Base-by-base conservation (phyloP, 2,797 vertebrate genomes). In the Trematomus bernacchii region DNA sequence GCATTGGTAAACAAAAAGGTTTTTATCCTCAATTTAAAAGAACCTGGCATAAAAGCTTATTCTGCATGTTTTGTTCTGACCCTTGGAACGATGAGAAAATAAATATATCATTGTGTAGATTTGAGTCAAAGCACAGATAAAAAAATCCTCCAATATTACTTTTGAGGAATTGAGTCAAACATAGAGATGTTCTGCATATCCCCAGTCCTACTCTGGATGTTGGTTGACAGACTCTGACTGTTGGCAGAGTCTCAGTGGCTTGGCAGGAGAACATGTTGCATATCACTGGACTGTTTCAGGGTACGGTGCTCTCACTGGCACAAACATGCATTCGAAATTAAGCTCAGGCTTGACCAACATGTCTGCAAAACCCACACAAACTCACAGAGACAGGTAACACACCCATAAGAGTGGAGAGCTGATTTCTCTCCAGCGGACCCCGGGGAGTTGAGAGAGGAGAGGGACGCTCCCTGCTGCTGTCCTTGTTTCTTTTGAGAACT, bases 331-430 rank as follows among this genome's bases (percentile, higher is more conserved):
- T 61, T 21, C 67, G 66, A 76, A 66, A 85, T 44, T 27, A 70
- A 52, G 60, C 59, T 23, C 43, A n/a, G 71, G 37, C 16, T 60
- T 51, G 58, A 78, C 43, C 60, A 21, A 65, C 48, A 27, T n/a
- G 74, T 80, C 50, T 66, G 57, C 33, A 51, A 44, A 52, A 12
- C 40, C 10, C 43, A 33, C 40, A 57, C 10, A 13, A 30, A 54
- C 21, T 18, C 63, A 55, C 33, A 27, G 9, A 23, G 67, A 73
- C 37, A 65, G 60, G 53, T 48, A 27, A 6, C 57, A 77, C 30
- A 6, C 53, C n/a, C 50, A 71, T 43, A 75, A 75, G 80, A 79
- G 68, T 66, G n/a, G 61, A 69, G 74, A 75, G 73, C 77, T 85
- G 71, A 66, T 76, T 81, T 42, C 62, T 70, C 66, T 79, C 10